Percentiles rank a stretch among this genome's conserved stretches.
phyloP scores from a whole-genome alignment of 2,113 vertebrate genomes.

The Phrynosoma platyrhinos region DNA sequence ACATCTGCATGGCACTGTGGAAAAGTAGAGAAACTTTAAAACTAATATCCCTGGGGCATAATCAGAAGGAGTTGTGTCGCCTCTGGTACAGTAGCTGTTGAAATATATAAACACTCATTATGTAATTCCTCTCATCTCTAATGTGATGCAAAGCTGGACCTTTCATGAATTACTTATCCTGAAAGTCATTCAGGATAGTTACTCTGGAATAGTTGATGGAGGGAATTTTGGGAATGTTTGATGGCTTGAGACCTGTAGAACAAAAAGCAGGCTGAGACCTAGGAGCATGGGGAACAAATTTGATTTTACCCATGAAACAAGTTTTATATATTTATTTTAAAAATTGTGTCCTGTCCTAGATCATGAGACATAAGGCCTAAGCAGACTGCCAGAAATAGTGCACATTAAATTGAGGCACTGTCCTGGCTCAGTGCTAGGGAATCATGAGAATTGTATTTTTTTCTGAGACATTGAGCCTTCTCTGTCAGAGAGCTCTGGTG shows the following conservation, averaged over 20 bases:
- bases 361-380: neutral
- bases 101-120: slow-evolving; percentile 57
- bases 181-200: neutral
- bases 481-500: too few species aligned
- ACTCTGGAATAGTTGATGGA: neutral
- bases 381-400: too few species aligned
- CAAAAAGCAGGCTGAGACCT: neutral
- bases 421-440: too few species aligned
- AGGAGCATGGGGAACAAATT: too few species aligned
- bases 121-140: slow-evolving; percentile 34
- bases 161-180: neutral
- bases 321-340: too few species aligned
- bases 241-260: neutral
- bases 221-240: neutral
- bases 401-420: too few species aligned
- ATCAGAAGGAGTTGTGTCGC: slow-evolving; percentile 25
- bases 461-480: too few species aligned
- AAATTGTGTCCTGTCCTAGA: too few species aligned
- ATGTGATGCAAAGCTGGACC: neutral
- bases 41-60: neutral
- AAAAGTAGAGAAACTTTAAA: slow-evolving; percentile 35
- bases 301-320: too few species aligned
- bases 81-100: slow-evolving; percentile 41
- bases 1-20: slow-evolving; percentile 46
- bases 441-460: too few species aligned